These are phyloP conservation scores for Mallotus villosus DNA, from an alignment of 2,797 vertebrate species.

Conservation along the genomic window DNA sequence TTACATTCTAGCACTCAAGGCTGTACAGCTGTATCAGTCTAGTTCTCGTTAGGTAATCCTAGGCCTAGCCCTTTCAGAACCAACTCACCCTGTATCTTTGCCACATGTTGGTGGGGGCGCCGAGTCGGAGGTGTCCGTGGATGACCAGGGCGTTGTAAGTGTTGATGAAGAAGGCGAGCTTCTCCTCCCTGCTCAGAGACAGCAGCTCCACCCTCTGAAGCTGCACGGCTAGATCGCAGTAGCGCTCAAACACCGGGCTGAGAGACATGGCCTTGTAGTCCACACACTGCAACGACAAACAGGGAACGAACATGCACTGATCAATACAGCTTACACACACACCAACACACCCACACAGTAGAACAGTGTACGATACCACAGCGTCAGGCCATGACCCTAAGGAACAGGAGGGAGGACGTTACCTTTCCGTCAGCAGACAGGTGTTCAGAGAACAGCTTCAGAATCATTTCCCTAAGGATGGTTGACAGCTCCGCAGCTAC, in stretches of 20 bases:
- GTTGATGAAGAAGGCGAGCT: conserved; percentile 84
- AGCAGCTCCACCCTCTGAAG: conserved; percentile 77
- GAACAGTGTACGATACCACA: neutral
- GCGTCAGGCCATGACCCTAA: too few species aligned
- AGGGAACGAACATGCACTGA: conserved; percentile 7
- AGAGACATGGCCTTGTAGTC: conserved; percentile 76
- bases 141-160: conserved; percentile 82
- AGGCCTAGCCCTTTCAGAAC: neutral
- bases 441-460: conserved; percentile 78
- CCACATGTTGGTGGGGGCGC: conserved; percentile 78
- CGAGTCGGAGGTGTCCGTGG: conserved; percentile 75
- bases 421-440: conserved; percentile 83
- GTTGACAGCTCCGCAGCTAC: conserved; percentile 73
- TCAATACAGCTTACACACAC: neutral
- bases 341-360: neutral
- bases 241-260: conserved; percentile 69
- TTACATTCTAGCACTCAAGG: too few species aligned
- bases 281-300: conserved; percentile 61
- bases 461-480: conserved; percentile 73
- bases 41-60: neutral
- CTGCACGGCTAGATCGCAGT: conserved; percentile 76
- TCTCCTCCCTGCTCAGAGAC: conserved; percentile 75
- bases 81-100: conserved; percentile 78
- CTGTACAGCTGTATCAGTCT: neutral
- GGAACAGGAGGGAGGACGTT: conserved; percentile 5